phyloP scores from a whole-genome alignment of 2,888 invertebrate species.

The Oxyteleia sp. region DNA sequence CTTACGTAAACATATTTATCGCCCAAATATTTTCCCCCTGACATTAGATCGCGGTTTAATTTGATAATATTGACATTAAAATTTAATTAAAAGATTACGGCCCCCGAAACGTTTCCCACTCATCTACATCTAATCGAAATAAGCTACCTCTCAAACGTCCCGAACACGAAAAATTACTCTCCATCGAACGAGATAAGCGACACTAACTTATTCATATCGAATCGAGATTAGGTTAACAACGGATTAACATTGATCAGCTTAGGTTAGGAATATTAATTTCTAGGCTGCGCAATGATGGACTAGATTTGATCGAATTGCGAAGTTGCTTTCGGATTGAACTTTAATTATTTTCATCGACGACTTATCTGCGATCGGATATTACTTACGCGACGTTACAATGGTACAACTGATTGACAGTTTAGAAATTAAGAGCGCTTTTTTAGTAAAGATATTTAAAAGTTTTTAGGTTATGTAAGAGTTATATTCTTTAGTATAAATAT shows the following conservation, averaged over 20 bases:
- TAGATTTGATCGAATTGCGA: slow-evolving; percentile 25
- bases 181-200: slow-evolving; percentile 14
- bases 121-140: slow-evolving; percentile 33
- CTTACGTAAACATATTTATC: slow-evolving; percentile 17
- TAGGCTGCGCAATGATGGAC: slow-evolving; percentile 23
- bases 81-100: slow-evolving; percentile 49
- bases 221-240: slow-evolving; percentile 64
- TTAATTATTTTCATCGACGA: slow-evolving; percentile 14
- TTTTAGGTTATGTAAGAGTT: too few relatives aligned
- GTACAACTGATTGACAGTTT: too few relatives aligned
- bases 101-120: not conserved
- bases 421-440: too few relatives aligned
- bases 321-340: slow-evolving; percentile 20
- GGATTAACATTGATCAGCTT: slow-evolving; percentile 57
- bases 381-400: not conserved
- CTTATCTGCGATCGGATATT: slow-evolving; percentile 2
- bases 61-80: slow-evolving; percentile 49
- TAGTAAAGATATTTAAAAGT: too few relatives aligned
- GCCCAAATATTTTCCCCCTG: not conserved
- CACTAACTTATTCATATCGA: slow-evolving; percentile 35
- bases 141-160: not conserved
- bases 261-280: slow-evolving; percentile 47
- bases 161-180: slow-evolving; percentile 45
- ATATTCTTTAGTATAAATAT: too few relatives aligned
- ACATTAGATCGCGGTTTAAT: not conserved